A percentile compares a stretch with the other conserved stretches of the same genome.
Evolutionary conservation across 2,797 vertebrate genomes (phyloP).

Genomic region (Neopelma chrysocephalum): DNA sequence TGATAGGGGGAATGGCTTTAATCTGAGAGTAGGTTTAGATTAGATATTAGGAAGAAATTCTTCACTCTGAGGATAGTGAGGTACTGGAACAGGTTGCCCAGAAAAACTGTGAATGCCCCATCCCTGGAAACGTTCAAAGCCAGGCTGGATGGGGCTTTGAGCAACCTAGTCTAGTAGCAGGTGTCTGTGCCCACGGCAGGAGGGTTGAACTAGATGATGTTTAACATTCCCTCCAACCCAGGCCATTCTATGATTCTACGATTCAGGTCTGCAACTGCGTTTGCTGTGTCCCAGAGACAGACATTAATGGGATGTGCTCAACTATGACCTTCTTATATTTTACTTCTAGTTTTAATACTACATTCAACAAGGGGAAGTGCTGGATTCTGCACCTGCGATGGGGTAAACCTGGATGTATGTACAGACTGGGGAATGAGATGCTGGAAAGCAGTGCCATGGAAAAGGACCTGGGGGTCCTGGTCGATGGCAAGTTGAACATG

Average conservation of each 20-base stretch:
- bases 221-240: background rate
- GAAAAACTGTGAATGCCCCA: too few relatives aligned
- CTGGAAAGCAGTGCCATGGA: background rate
- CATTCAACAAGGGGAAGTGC: background rate
- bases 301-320: background rate
- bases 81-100: background rate
- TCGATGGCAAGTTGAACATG: background rate
- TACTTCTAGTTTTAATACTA: background rate
- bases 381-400: background rate
- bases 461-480: background rate
- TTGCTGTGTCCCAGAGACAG: background rate
- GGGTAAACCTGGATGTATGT: background rate
- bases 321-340: background rate
- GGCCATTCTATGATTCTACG: background rate
- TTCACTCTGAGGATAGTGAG: background rate
- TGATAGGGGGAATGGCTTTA: background rate
- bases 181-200: background rate
- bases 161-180: background rate
- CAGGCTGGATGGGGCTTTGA: background rate
- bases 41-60: background rate
- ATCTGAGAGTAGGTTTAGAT: background rate
- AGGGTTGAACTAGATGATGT: background rate
- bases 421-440: background rate
- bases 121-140: rapidly evolving
- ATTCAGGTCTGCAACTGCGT: rapidly evolving